A percentile compares a stretch with the other conserved stretches of the same genome.
phyloP scores from a whole-genome alignment of 2,888 invertebrate genomes.

The Alloplasta piceator region DNA sequence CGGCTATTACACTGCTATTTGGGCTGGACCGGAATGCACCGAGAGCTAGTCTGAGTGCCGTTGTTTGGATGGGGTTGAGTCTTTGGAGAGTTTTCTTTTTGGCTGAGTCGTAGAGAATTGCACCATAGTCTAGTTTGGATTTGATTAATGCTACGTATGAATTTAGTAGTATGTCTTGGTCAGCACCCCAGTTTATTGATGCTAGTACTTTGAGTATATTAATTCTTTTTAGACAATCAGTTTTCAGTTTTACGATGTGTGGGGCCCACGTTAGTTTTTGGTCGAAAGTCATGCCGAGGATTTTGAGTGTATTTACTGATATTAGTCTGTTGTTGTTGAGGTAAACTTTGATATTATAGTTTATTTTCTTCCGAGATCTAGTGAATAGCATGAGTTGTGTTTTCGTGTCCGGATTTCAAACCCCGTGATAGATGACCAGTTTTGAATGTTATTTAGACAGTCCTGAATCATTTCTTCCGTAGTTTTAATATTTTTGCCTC shows the following conservation, averaged over 20 bases:
- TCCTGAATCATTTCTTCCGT: constrained; percentile 56
- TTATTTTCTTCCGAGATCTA: constrained; percentile 9
- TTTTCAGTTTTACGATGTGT: constrained; percentile 60
- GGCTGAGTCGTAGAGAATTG: constrained; percentile 63
- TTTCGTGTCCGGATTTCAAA: constrained; percentile 64
- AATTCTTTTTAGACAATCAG: constrained; percentile 34
- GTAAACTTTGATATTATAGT: constrained; percentile 8
- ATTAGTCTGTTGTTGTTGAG: constrained; percentile 27
- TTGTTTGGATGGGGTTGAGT: constrained; percentile 62
- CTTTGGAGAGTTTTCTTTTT: constrained; percentile 32
- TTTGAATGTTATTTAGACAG: constrained; percentile 52
- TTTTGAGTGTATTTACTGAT: constrained; percentile 28
- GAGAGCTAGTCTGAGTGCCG: constrained; percentile 42
- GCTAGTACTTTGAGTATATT: constrained; percentile 52
- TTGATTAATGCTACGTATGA: constrained; percentile 50
- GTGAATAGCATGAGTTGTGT: constrained; percentile 48
- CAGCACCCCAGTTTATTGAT: constrained; percentile 47
- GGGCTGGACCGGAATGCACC: constrained; percentile 65
- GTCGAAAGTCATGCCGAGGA: constrained; percentile 64
- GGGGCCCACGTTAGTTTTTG: constrained; percentile 63
- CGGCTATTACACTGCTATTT: constrained; percentile 53
- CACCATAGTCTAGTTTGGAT: constrained; percentile 68
- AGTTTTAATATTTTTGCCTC: constrained; percentile 51
- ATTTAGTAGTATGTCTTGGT: constrained; percentile 36
- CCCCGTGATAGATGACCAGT: constrained; percentile 52